These are phyloP conservation scores for Synanthedon myopaeformis DNA, from an alignment of 2,888 invertebrate species.

Conservation along the genomic window DNA sequence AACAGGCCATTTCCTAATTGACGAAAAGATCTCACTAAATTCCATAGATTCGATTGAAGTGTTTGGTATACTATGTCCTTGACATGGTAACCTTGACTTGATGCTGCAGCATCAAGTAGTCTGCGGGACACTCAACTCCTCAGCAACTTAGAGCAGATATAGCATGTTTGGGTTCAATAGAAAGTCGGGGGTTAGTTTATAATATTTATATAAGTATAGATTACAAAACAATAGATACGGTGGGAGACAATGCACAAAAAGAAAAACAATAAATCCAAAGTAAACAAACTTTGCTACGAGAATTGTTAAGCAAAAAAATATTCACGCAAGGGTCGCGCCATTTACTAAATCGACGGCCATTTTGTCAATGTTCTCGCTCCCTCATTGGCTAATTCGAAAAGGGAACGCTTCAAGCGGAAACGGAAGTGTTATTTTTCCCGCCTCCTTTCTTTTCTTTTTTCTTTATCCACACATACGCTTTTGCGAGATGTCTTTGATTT, in stretches of 20 bases:
- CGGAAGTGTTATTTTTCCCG: neutral
- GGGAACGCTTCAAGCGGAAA: conserved; percentile 2
- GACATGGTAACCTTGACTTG: too few species aligned
- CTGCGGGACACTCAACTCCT: too few species aligned
- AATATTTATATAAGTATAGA: too few species aligned
- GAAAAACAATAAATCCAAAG: neutral
- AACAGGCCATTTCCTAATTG: too few species aligned
- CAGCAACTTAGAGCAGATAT: too few species aligned
- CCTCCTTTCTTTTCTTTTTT: neutral
- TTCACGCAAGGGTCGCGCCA: neutral
- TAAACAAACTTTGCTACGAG: neutral
- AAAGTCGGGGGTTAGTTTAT: too few species aligned
- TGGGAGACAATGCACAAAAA: neutral
- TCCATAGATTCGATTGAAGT: too few species aligned
- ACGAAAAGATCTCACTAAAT: too few species aligned
- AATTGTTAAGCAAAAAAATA: conserved; percentile 1
- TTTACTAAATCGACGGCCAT: conserved; percentile 1
- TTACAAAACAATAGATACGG: too few species aligned
- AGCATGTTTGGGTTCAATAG: too few species aligned
- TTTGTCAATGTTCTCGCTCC: conserved; percentile 1
- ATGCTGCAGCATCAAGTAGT: too few species aligned
- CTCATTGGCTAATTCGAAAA: conserved; percentile 9
- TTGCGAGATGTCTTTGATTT: neutral
- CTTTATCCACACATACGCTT: neutral
- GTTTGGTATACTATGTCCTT: too few species aligned